Conservation (phyloP, 2,113 vertebrate species). For the Psittacula cyanocephala region DNA sequence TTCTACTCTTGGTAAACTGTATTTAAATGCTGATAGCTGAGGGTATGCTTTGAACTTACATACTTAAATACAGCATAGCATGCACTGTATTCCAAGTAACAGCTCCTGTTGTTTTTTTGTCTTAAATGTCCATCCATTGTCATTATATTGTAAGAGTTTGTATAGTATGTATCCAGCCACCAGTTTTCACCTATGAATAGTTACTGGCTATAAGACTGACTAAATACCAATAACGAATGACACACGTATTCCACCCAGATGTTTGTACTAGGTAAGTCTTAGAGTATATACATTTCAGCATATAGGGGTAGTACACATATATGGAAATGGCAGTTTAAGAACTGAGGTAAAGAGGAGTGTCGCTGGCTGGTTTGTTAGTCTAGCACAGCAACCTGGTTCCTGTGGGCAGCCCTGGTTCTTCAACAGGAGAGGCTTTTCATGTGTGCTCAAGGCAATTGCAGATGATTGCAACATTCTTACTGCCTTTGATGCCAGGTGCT, state of each 20-base stretch:
- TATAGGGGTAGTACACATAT: not conserved
- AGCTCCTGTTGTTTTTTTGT: not conserved
- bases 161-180: not conserved
- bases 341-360: not conserved
- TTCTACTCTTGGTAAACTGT: not conserved
- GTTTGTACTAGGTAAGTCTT: not conserved
- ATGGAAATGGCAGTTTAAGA: not conserved
- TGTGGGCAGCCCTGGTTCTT: not conserved
- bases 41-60: not conserved
- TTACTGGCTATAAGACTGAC: not conserved
- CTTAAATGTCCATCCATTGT: not conserved
- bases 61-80: not conserved
- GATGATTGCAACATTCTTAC: not conserved
- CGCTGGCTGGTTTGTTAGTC: not conserved
- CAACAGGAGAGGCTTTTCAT: not conserved
- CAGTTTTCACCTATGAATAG: not conserved
- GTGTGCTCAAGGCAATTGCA: not conserved
- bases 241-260: not conserved
- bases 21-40: not conserved
- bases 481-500: not conserved
- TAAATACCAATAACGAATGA: not conserved
- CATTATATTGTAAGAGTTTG: not conserved
- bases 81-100: not conserved
- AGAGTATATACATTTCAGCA: rapidly evolving
- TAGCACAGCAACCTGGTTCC: not conserved